Percentiles rank a stretch among this genome's conserved stretches.
phyloP scores from a whole-genome alignment of 2,113 vertebrate genomes.

The Eurypyga helias region DNA sequence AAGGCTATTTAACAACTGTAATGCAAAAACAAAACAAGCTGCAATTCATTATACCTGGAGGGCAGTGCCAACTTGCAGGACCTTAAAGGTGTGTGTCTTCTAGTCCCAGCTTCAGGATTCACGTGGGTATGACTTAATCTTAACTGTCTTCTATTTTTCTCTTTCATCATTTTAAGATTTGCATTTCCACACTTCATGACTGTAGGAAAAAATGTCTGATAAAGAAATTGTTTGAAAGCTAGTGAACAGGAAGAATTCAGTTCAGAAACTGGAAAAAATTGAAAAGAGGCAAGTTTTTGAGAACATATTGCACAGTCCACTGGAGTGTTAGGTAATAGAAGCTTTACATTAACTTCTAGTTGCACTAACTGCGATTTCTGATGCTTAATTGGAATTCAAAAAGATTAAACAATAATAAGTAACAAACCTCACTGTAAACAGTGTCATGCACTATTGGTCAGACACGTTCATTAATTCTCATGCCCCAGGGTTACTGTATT shows the following conservation, averaged over 20 bases:
- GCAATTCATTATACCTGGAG: background rate
- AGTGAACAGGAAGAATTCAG: background rate
- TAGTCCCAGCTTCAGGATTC: background rate
- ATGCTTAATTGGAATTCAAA: background rate
- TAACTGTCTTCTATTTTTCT: background rate
- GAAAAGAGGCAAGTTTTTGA: background rate
- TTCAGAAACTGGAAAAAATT: background rate
- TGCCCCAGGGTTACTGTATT: background rate
- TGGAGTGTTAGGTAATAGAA: background rate
- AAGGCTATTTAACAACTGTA: background rate
- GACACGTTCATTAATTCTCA: background rate
- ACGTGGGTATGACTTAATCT: background rate
- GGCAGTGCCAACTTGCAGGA: background rate
- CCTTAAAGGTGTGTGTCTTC: background rate
- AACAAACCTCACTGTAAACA: background rate
- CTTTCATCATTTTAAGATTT: background rate
- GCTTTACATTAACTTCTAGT: constrained; percentile 46
- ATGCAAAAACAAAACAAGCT: background rate
- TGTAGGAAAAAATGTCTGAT: background rate
- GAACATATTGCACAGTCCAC: background rate
- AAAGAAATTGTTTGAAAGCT: background rate
- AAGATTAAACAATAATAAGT: constrained; percentile 24
- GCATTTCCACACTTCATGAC: background rate
- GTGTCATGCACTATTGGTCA: background rate
- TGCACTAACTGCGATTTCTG: constrained; percentile 26